Percentiles rank a stretch among this genome's conserved stretches.
These are phyloP conservation scores for Pelecanus crispus DNA, from an alignment of 2,113 vertebrate genomes.

Conservation along the genomic window DNA sequence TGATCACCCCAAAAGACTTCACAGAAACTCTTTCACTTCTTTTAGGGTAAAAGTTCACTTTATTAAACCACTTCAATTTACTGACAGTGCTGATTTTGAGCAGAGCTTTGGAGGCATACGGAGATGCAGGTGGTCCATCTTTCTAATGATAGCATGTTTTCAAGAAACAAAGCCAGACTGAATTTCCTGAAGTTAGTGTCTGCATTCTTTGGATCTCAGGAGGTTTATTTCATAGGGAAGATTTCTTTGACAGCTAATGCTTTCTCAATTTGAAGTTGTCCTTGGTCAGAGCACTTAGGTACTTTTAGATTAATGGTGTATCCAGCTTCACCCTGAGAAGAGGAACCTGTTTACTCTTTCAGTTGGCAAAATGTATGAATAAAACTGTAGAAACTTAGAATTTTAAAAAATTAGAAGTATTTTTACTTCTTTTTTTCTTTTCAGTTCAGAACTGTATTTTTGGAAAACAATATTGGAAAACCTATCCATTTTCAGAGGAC, in stretches of 20 bases:
- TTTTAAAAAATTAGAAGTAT: neutral
- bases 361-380: neutral
- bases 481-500: neutral
- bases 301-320: neutral
- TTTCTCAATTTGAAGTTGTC: neutral
- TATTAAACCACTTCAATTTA: neutral
- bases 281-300: neutral
- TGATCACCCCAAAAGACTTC: neutral
- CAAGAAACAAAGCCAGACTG: neutral
- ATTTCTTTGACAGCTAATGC: neutral
- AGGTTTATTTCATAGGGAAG: neutral
- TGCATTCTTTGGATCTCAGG: neutral
- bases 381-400: neutral
- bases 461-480: neutral
- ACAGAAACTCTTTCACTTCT: neutral
- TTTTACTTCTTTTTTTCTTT: neutral
- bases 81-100: neutral
- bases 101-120: neutral
- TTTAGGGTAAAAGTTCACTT: neutral
- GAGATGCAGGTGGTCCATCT: neutral
- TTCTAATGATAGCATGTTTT: neutral
- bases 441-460: neutral
- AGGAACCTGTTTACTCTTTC: neutral
- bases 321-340: neutral
- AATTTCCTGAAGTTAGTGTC: neutral